These are phyloP conservation scores for Galeopterus variegatus DNA, from an alignment of 2,113 vertebrate species.

Conservation along the genomic window DNA sequence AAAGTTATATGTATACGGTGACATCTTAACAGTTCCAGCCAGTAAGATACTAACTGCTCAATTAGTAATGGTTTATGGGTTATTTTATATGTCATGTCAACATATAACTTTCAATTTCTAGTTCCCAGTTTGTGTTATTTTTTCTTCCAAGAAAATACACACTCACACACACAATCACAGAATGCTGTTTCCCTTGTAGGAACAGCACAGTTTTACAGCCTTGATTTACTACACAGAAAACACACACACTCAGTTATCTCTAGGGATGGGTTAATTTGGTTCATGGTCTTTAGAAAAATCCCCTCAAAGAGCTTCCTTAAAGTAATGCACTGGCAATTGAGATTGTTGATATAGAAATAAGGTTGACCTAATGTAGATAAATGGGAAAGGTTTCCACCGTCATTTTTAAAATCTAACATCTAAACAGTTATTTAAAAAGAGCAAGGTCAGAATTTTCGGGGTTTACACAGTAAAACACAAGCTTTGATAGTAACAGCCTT, in stretches of 20 bases:
- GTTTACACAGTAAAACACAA: background rate
- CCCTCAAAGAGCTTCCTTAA: background rate
- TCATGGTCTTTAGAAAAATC: background rate
- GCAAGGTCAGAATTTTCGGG: background rate
- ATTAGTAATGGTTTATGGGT: background rate
- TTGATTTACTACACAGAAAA: background rate
- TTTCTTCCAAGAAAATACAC: background rate
- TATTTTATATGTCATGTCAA: background rate
- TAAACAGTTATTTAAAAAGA: background rate
- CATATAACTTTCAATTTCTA: background rate
- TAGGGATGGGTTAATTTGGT: background rate
- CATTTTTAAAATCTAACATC: background rate
- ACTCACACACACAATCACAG: background rate
- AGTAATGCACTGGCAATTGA: background rate
- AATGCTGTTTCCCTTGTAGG: background rate
- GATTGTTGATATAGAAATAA: background rate
- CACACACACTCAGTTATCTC: background rate
- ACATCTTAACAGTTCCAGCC: background rate
- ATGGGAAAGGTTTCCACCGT: background rate
- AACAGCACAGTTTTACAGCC: background rate
- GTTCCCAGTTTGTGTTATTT: background rate
- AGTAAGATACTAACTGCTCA: background rate
- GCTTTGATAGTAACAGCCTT: background rate
- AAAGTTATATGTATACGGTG: background rate
- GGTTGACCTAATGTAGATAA: background rate